Base-by-base conservation (phyloP, 1,140 invertebrate genomes). In the Pseudobourletiella spinata region DNA sequence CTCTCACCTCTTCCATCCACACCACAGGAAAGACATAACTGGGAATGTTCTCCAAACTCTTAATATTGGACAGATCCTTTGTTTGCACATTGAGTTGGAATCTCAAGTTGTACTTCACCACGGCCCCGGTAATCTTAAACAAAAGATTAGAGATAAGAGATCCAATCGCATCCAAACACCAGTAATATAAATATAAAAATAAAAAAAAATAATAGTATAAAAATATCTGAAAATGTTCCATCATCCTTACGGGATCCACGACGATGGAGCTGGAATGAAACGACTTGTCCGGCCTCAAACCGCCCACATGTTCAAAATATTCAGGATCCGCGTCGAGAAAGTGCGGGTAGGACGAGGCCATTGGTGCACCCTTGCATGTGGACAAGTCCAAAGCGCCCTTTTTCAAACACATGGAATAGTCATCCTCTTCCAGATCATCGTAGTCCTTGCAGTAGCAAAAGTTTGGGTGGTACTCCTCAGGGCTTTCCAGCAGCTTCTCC, bases 1-100 rank as follows among this genome's bases (percentile, higher is more conserved):
- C n/a, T n/a, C n/a, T n/a, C n/a, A 52, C 50, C 50, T 52, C 29
- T 16, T 52, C 50, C 11, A 11, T 26, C 50, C 50, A 52, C 50
- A 52, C 29, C 3, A 52, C 22, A 4, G 50, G 50, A 29, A 52
- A 52, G 16, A 52, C 14, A 29, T 52, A 52, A 3, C 18, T 6
- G 4, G 50, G 22, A 11, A 52, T 26, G 14, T 24, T 25, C 8
- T 25, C n/a, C 11, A 52, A 20, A 26, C 8, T 26, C 3, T 6
- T 24, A 6, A 52, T 52, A 14, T 20, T 6, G 4, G 22, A 6
- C 50, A 52, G 22, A 4, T 8, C 26, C 4, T 8, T 14, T 14
- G 50, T 52, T 14, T 52, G 22, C 3, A 52, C 26, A 29, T 52
- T 52, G 24, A 52, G 29, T 20, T 52, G 50, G 29, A 52, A 52